Base-by-base conservation (phyloP, 2,797 vertebrate genomes). In the Distichodus sexfasciatus region DNA sequence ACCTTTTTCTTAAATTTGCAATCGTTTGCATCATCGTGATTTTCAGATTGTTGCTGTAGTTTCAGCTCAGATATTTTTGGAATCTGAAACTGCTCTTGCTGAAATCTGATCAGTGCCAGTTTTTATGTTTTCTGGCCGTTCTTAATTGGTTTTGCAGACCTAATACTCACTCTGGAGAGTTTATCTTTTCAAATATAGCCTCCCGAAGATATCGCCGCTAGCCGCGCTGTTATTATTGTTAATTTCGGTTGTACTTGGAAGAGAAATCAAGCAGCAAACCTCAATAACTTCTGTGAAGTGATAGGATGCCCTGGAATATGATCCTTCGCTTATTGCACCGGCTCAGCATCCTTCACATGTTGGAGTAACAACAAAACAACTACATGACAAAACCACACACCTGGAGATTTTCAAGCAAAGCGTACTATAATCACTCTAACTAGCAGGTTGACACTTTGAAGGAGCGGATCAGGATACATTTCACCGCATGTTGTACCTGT, bases 351-450 rank as follows among this genome's bases (percentile, higher is more conserved):
- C 3, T 17, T n/a, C n/a, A n/a, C n/a, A n/a, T n/a, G 15, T 7
- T 7, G 41, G 15, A 19, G 17, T 21, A 26, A 14, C 14, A 15
- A 0, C 4, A 28, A n/a, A n/a, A n/a, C n/a, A n/a, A n/a, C n/a
- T n/a, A n/a, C n/a, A n/a, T n/a, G n/a, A n/a, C n/a, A n/a, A n/a
- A n/a, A n/a, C n/a, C n/a, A n/a, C n/a, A n/a, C n/a, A n/a, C n/a
- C n/a, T n/a, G n/a, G n/a, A n/a, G n/a, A n/a, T n/a, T n/a, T n/a
- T n/a, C n/a, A n/a, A n/a, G n/a, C n/a, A 71, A 46, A 60, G 29
- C 38, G 54, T 44, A 60, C 66, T 72, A 54, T 28, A 66, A 72
- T 72, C 70, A n/a, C n/a, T n/a, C n/a, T n/a, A n/a, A n/a, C n/a
- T 65, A n/a, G 62, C 62, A 41, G 62, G 23, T 24, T 40, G 62